phyloP scores from a whole-genome alignment of 2,888 invertebrate genomes.

The Rhodophaea formosa region DNA sequence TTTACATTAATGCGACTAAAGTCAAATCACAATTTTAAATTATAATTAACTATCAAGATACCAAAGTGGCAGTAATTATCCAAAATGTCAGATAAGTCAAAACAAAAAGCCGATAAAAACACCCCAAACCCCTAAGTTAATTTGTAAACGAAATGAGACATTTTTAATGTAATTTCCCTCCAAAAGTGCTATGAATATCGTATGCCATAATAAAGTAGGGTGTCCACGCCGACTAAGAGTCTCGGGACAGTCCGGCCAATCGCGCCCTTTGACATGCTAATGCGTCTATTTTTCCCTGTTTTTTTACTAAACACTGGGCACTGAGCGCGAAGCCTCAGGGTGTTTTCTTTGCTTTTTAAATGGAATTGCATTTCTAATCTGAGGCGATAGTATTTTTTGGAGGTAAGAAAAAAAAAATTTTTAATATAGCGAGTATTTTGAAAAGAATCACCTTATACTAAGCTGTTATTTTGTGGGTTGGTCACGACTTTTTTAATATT shows the following conservation, averaged over 20 bases:
- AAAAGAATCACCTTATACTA: no score
- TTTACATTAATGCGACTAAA: no score
- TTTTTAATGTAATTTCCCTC: constrained; percentile 18
- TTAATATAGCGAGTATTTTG: no score
- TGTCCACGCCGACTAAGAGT: constrained; percentile 35
- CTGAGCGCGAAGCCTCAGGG: constrained; percentile 16
- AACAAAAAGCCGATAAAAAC: constrained; percentile 6
- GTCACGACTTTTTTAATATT: no score
- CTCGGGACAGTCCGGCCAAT: constrained; percentile 41
- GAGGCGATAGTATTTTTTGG: neutral
- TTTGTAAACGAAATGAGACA: constrained; percentile 18
- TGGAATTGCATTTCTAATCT: constrained; percentile 9
- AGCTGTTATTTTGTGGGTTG: no score
- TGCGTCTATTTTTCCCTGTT: constrained; percentile 45
- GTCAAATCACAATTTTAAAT: neutral
- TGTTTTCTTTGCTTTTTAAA: constrained; percentile 16
- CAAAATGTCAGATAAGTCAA: neutral
- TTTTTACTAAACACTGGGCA: constrained; percentile 40
- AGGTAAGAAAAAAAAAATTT: neutral
- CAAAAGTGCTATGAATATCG: constrained; percentile 45
- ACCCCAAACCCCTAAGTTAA: constrained; percentile 4
- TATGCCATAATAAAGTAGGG: constrained; percentile 37
- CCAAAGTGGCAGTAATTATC: neutral
- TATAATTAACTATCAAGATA: no score
- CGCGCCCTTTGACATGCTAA: constrained; percentile 66